Evolutionary conservation across 2,113 vertebrate species (phyloP), one percentile per base, ranked within the genome.

Genomic region (Misgurnus anguillicaudatus): DNA sequence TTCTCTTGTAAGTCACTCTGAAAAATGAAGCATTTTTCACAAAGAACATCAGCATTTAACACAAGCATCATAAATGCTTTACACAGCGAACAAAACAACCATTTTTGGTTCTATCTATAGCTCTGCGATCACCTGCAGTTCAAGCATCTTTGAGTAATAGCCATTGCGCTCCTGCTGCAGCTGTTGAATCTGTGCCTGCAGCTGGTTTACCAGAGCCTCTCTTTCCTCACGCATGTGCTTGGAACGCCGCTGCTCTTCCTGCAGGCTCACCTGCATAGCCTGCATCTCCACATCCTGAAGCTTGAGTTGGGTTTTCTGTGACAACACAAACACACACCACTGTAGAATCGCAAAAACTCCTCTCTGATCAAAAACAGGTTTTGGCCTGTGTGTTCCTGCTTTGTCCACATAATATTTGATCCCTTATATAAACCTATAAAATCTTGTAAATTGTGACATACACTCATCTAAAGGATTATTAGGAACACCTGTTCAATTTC

Each of bases 1-100:
- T 92, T 95, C 86, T 98, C 96, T 85, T 94, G 92, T 79, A 99
- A 92, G 85, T 97, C 96, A 8, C 90, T 96, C 97, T 99, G 74
- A 17, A 80, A 80, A 77, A 31, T 39, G 78, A 57, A 36, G 77
- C 17, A 31, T 31, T 31, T 31, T 31, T 31, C 36, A 80, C 41
- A 36, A 16, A 36, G 6, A 47, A 48, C 6, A 57, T n/a, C 10
- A 36, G n/a, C 41, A 24, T 42, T 72, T 42, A 16, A 61, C 57
- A 47, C 14, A 6, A 3, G 36, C 41, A 2, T 9, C 39, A 47
- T 9, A 57, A 41, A 47, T 16, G 3, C 6, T 72, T 11, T 13
- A 17, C 47, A 9, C 24, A 19, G 17, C n/a, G 62, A 62, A 2
- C n/a, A 31, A 62, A 47, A 14, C 31, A 71, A n/a, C 16, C 31